These are phyloP conservation scores for Holothuria glaberrima DNA, from an alignment of 35 echinoderm and acorn worm species.

Conservation along the genomic window DNA sequence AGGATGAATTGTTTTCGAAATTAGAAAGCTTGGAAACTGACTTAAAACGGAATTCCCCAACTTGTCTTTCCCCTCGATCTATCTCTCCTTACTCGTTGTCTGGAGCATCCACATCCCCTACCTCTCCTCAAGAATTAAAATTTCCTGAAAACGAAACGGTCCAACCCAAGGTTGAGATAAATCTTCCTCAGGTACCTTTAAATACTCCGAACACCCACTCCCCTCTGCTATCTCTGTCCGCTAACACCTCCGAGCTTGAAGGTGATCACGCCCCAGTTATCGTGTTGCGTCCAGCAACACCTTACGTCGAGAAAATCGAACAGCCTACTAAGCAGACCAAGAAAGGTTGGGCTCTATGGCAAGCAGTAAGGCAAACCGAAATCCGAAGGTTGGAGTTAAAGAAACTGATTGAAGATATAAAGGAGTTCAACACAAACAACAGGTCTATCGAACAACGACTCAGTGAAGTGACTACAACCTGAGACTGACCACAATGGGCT, in stretches of 20 bases:
- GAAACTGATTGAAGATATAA: constrained; percentile 57
- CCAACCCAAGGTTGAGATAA: constrained; percentile 16
- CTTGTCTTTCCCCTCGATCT: constrained; percentile 33
- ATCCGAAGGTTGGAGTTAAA: constrained; percentile 31
- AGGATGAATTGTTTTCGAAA: constrained; percentile 40
- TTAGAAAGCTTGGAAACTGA: neutral
- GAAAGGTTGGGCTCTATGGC: constrained; percentile 53
- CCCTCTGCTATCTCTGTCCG: neutral
- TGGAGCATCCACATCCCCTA: neutral
- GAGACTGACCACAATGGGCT: neutral
- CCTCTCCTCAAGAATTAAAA: constrained; percentile 37
- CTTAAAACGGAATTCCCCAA: constrained; percentile 35
- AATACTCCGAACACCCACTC: neutral
- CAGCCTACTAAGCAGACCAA: neutral
- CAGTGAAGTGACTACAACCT: constrained; percentile 23
- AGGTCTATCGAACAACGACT: constrained; percentile 36
- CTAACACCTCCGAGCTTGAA: neutral
- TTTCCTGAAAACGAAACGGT: neutral
- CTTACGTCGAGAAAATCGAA: constrained; percentile 25
- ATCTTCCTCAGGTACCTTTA: constrained; percentile 1
- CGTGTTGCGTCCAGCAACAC: constrained; percentile 46
- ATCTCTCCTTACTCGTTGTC: constrained; percentile 47
- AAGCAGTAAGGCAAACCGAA: constrained; percentile 39
- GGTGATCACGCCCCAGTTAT: constrained; percentile 19
- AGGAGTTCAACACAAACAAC: constrained; percentile 51